phyloP scores from a whole-genome alignment of 1,140 invertebrate species.

The Drosophila cardini region DNA sequence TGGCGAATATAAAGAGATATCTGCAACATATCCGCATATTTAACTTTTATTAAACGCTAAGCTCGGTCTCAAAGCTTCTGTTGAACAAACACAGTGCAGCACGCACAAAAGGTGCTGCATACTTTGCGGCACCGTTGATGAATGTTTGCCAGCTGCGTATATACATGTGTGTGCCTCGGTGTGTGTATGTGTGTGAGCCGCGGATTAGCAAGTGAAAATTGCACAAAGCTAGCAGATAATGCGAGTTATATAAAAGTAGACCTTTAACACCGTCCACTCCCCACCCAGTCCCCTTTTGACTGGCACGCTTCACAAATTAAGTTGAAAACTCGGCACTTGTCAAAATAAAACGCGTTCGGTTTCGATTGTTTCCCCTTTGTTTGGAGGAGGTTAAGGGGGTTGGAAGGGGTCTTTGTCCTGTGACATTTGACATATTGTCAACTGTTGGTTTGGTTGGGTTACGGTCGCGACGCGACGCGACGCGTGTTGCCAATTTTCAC shows the following conservation, averaged over 20 bases:
- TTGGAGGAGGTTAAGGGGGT: conserved; percentile 2
- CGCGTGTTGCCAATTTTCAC: conserved; percentile 84
- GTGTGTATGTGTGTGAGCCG: conserved; percentile 45
- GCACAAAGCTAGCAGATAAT: conserved; percentile 53
- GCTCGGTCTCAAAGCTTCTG: conserved; percentile 30
- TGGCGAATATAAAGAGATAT: conserved; percentile 3
- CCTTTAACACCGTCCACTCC: conserved; percentile 1
- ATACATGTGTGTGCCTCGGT: conserved; percentile 15
- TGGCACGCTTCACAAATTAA: conserved; percentile 78
- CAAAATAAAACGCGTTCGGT: conserved; percentile 70
- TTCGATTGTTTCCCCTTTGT: conserved; percentile 40
- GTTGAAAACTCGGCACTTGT: conserved; percentile 80
- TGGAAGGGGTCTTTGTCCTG: conserved; percentile 53
- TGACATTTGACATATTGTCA: conserved; percentile 84
- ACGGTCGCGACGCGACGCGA: conserved; percentile 53
- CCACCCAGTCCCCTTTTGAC: conserved; percentile 38
- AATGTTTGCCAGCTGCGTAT: conserved; percentile 23
- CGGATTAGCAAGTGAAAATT: conserved; percentile 73
- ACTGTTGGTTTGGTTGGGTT: conserved; percentile 52
- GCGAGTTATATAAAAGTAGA: conserved; percentile 9
- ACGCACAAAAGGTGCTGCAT: conserved; percentile 56
- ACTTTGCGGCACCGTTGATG: conserved; percentile 48
- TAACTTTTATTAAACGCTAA: conserved; percentile 59
- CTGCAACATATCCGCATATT: conserved; percentile 45
- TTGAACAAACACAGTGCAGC: conserved; percentile 51